Conservation (phyloP, 2,888 invertebrate genomes). For the Frankliniella fusca region DNA sequence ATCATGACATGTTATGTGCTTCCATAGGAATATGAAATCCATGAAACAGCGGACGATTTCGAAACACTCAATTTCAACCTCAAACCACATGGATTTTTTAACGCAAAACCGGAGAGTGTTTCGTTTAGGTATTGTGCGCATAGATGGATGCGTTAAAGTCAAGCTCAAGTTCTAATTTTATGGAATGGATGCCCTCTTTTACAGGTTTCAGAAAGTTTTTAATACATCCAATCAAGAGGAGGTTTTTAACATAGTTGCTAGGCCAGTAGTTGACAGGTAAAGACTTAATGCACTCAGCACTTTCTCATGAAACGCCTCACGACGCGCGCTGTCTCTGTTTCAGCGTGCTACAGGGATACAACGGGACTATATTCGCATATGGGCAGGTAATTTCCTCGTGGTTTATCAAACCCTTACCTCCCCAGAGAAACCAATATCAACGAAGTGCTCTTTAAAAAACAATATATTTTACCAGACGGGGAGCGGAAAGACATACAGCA, state of each 20-base stretch:
- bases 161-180: neutral
- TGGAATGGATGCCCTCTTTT: slow-evolving; percentile 33
- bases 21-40: slow-evolving; percentile 4
- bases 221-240: slow-evolving; percentile 47
- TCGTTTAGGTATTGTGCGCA: neutral
- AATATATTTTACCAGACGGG: slow-evolving; percentile 48
- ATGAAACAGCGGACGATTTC: neutral
- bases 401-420: no score
- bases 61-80: slow-evolving; percentile 6
- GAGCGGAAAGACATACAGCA: slow-evolving; percentile 55
- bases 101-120: neutral
- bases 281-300: neutral
- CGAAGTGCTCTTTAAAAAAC: neutral
- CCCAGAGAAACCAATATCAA: no score
- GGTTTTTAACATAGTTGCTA: slow-evolving; percentile 50
- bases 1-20: neutral
- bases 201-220: slow-evolving; percentile 52
- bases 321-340: slow-evolving; percentile 35
- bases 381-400: slow-evolving; percentile 49
- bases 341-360: slow-evolving; percentile 54
- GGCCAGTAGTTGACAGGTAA: slow-evolving; percentile 52
- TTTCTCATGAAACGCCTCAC: neutral
- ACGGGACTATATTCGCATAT: slow-evolving; percentile 56
- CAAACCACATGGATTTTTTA: neutral
- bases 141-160: neutral